Conservation (phyloP, 30 jellyfish, hydroid and myxozoan species). For the Cassiopea andromeda region DNA sequence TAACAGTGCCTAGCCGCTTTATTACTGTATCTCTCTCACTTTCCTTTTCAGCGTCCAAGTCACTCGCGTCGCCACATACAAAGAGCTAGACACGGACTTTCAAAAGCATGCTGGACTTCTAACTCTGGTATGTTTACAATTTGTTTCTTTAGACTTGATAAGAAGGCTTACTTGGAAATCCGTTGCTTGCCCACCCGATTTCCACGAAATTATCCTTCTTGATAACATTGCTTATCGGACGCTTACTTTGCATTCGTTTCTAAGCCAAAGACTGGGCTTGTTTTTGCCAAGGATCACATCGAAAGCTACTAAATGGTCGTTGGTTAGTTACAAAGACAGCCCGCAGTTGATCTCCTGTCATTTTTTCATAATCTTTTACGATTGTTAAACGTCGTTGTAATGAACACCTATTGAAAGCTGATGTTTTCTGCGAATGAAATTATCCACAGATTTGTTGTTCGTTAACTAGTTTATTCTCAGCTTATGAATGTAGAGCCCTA, state of each 20-base stretch:
- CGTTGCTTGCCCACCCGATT: conserved; percentile 69
- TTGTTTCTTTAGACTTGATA: conserved; percentile 17
- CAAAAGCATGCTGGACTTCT: conserved; percentile 99
- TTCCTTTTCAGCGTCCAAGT: conserved; percentile 90
- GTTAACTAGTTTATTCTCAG: conserved; percentile 72
- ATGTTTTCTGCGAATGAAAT: conserved; percentile 17
- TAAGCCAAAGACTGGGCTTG: conserved; percentile 59
- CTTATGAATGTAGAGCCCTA: conserved; percentile 33
- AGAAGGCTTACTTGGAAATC: conserved; percentile 69
- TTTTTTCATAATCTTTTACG: conserved; percentile 40
- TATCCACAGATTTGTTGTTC: conserved; percentile 51
- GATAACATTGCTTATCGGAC: conserved; percentile 54
- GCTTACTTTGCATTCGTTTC: conserved; percentile 51
- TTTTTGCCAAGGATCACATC: conserved; percentile 50
- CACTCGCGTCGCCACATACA: conserved; percentile 99
- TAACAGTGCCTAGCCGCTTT: background rate
- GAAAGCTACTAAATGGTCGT: conserved; percentile 31
- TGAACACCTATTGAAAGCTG: conserved; percentile 43
- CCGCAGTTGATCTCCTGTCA: conserved; percentile 63
- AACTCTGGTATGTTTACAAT: conserved; percentile 81
- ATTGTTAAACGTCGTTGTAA: conserved; percentile 55
- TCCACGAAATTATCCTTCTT: conserved; percentile 45
- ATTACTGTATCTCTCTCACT: background rate
- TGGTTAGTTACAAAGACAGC: conserved; percentile 61
- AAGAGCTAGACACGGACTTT: conserved; percentile 96